Base-by-base conservation (phyloP, 2,797 vertebrate species). In the Chaenodraco wilsoni region DNA sequence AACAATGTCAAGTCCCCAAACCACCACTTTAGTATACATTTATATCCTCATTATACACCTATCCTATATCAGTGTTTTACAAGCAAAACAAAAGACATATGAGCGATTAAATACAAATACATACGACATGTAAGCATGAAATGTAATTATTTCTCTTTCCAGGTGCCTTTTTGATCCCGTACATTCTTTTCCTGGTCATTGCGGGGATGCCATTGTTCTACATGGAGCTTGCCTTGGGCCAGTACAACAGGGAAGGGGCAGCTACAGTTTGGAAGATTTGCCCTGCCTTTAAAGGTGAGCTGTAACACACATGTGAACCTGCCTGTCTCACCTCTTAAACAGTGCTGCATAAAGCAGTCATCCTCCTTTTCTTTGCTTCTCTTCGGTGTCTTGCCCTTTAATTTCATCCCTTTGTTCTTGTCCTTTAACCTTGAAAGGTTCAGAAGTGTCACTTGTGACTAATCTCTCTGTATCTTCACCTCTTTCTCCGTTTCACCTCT, bases 201-300 rank as follows among this genome's bases (percentile, higher is more conserved):
- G 98, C 98, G 63, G 98, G 98, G 83, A 99, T 99, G 98, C 98
- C 98, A 9, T 90, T 99, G 69, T 99, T 99, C 93, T 99, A 99
- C 87, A 99, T 99, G 98, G 98, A 99, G 90, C 93, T 99, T 79
- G 98, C 98, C 48, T 91, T 99, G 90, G 98, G 98, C 81, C 98
- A 99, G 84, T 99, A 96, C 88, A 99, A 99, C 91, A 93, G 98
- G 87, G 95, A 99, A 91, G 98, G 98, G n/a, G 98, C 98, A 62
- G 98, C 97, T 68, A 99, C 97, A 0, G 96, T 99, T 59, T 99
- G 98, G 98, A 99, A 98, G 92, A 99, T 99, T 86, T 99, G 98
- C 56, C 98, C 98, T 0, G 76, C 97, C 81, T 99, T 99, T 94
- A 99, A 99, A 98, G 98, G 98, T 98, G 92, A 92, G 89, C 40